Percentiles rank a stretch among this genome's conserved stretches.
Evolutionary conservation across 2,113 vertebrate genomes (phyloP).

Genomic region (Oryzias celebensis): DNA sequence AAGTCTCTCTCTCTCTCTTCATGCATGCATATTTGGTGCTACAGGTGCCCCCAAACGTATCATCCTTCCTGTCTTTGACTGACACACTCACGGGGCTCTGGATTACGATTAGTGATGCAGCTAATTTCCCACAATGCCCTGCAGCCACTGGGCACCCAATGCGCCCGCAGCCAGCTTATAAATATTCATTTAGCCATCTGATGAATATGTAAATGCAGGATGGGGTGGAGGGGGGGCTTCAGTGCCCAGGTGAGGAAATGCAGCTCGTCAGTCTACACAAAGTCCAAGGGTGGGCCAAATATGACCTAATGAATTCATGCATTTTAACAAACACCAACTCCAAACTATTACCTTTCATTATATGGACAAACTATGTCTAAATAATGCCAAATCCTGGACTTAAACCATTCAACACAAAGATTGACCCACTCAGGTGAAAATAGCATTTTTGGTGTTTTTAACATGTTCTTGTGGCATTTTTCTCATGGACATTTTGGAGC

Average conservation of each 20-base stretch:
- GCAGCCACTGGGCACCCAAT: constrained; percentile 76
- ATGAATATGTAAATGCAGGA: constrained; percentile 76
- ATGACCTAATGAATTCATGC: constrained; percentile 25
- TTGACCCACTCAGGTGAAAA: too few relatives aligned
- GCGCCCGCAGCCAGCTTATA: constrained; percentile 67
- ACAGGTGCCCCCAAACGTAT: constrained; percentile 76
- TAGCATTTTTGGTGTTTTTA: too few relatives aligned
- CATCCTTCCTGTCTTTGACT: constrained; percentile 69
- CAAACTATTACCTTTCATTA: too few relatives aligned
- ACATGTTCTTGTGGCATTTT: too few relatives aligned
- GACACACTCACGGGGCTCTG: constrained; percentile 68
- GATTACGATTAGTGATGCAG: constrained; percentile 83
- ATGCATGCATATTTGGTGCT: constrained; percentile 70
- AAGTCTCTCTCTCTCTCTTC: constrained; percentile 34
- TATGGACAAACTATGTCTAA: too few relatives aligned
- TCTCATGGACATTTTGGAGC: too few relatives aligned
- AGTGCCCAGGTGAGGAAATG: constrained; percentile 75
- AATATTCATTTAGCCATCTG: constrained; percentile 79
- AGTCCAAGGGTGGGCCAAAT: constrained; percentile 28
- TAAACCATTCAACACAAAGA: too few relatives aligned
- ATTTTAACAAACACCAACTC: neutral
- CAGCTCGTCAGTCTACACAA: constrained; percentile 53
- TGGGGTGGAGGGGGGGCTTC: constrained; percentile 26
- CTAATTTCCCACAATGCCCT: constrained; percentile 86
- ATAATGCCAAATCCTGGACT: too few relatives aligned